These are phyloP conservation scores for Synergus gifuensis DNA, from an alignment of 2,888 invertebrate species.

Conservation along the genomic window DNA sequence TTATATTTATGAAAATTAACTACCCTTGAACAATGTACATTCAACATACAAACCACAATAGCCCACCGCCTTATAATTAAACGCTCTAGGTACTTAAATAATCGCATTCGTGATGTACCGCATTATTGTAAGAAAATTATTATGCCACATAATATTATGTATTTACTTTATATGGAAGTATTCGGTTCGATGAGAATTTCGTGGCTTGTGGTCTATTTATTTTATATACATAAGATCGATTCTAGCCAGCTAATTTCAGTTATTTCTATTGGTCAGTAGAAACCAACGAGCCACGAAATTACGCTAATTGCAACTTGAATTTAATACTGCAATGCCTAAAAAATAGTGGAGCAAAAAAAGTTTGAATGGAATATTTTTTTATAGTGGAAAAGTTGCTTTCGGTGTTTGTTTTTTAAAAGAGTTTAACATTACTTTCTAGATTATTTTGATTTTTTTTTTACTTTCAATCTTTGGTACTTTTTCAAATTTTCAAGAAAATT, in stretches of 20 bases:
- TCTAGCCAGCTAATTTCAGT: background rate
- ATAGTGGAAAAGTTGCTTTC: background rate
- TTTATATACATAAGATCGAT: slow-evolving; percentile 10
- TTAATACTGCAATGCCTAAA: slow-evolving; percentile 13
- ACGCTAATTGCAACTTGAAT: slow-evolving; percentile 10
- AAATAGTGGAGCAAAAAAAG: slow-evolving; percentile 4
- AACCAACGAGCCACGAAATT: background rate
- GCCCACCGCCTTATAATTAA: background rate
- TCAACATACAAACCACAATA: background rate
- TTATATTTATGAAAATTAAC: background rate
- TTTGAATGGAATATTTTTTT: background rate
- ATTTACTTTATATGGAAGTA: background rate
- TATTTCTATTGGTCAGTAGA: background rate
- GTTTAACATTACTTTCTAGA: background rate
- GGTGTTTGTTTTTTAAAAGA: background rate
- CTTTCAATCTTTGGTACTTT: background rate
- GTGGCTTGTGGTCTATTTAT: background rate
- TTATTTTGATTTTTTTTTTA: background rate
- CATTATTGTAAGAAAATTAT: background rate
- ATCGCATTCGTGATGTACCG: background rate
- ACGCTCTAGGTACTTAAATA: background rate
- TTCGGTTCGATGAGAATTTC: background rate
- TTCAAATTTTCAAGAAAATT: background rate
- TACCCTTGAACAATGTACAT: background rate
- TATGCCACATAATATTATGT: background rate